Conservation (phyloP, 2,888 invertebrate species). For the Steinernema hermaphroditum region DNA sequence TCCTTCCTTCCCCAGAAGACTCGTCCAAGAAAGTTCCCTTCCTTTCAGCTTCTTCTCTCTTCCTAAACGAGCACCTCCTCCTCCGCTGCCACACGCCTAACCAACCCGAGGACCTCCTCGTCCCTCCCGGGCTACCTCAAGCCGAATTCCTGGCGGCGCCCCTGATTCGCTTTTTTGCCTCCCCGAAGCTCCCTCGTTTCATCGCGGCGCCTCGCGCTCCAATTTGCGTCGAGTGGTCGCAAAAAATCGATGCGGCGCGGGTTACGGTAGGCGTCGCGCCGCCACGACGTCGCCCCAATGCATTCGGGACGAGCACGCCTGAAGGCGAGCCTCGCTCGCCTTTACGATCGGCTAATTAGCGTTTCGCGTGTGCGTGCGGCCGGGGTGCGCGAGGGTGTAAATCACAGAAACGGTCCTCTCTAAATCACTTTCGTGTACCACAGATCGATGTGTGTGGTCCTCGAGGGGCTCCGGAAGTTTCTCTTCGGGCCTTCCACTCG, state of each 20-base stretch:
- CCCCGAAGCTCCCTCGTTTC: neutral
- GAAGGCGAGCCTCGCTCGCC: neutral
- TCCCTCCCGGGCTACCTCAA: too few species aligned
- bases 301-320: neutral
- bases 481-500: too few species aligned
- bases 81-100: neutral
- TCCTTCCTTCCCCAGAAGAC: neutral
- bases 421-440: slow-evolving; percentile 13
- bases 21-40: neutral
- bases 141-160: slow-evolving; percentile 10
- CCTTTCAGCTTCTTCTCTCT: neutral
- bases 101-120: too few species aligned
- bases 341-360: slow-evolving; percentile 23
- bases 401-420: slow-evolving; percentile 7
- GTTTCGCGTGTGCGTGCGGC: neutral
- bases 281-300: neutral
- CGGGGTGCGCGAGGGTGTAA: neutral
- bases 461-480: neutral
- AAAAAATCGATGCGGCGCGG: slow-evolving; percentile 19
- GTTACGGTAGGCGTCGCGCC: neutral
- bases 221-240: neutral
- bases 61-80: neutral
- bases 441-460: slow-evolving; percentile 8
- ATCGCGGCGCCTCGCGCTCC: slow-evolving; percentile 9
- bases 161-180: neutral